Conservation (phyloP, 2,797 vertebrate species). For the Pseudomugil tenellus region DNA sequence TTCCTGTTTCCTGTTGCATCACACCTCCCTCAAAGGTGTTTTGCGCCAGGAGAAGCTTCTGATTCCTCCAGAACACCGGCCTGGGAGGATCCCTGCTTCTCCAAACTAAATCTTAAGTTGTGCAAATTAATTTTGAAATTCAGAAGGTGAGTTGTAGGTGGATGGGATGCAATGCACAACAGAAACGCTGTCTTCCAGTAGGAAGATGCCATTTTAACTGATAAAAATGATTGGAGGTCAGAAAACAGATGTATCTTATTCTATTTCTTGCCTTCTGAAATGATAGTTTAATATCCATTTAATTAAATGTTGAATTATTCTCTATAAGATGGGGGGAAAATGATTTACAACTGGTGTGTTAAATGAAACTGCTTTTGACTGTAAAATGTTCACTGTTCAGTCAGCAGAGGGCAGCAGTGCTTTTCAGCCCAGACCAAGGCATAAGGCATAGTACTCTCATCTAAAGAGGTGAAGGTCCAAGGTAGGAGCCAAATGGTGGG, state of each 20-base stretch:
- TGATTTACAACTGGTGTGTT: conserved; percentile 1
- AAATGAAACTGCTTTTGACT: not conserved
- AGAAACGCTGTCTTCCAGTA: not conserved
- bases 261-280: not conserved
- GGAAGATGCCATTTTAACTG: not conserved
- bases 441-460: not conserved
- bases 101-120: not conserved
- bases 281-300: not conserved
- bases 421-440: not conserved
- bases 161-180: not conserved
- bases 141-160: not conserved
- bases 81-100: not conserved
- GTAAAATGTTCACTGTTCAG: conserved; percentile 3
- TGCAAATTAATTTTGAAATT: not conserved
- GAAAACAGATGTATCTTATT: not conserved
- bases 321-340: not conserved
- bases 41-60: not conserved
- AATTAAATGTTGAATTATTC: not conserved
- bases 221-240: not conserved
- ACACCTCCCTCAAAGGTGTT: too few relatives aligned
- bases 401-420: conserved; percentile 70
- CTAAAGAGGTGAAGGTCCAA: not conserved
- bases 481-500: not conserved
- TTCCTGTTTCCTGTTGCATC: too few relatives aligned
- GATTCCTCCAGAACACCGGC: not conserved